phyloP scores from a whole-genome alignment of 1,140 invertebrate genomes.

The Papilio aristodemus region DNA sequence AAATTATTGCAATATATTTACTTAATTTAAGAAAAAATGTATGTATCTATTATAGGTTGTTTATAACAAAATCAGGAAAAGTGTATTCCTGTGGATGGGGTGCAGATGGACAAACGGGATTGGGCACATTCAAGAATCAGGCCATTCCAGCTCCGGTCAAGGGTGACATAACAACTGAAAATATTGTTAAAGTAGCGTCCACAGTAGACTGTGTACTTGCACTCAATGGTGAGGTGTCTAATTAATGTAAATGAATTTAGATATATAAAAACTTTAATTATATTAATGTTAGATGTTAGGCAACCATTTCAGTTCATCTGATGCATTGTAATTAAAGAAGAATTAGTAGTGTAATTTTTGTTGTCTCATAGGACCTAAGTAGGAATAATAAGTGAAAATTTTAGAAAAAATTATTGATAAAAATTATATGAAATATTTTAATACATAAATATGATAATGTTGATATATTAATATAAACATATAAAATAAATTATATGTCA shows the following conservation, averaged over 20 bases:
- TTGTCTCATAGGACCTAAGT: too few relatives aligned
- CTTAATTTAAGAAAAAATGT: background rate
- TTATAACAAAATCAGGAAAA: conserved; percentile 89
- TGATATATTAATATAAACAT: too few relatives aligned
- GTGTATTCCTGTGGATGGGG: conserved; percentile 96
- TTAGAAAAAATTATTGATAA: too few relatives aligned
- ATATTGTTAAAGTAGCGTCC: conserved; percentile 90
- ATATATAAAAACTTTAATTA: too few relatives aligned
- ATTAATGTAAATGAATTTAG: background rate
- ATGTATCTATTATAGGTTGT: conserved; percentile 83
- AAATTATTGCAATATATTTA: background rate
- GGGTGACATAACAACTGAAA: conserved; percentile 92
- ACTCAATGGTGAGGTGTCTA: conserved; percentile 85
- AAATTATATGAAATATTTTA: too few relatives aligned
- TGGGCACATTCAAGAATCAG: conserved; percentile 85
- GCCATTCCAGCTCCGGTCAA: conserved; percentile 82
- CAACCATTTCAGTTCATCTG: too few relatives aligned
- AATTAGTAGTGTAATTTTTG: too few relatives aligned
- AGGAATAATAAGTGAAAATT: too few relatives aligned
- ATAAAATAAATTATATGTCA: too few relatives aligned
- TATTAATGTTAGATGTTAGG: too few relatives aligned
- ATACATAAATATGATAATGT: too few relatives aligned
- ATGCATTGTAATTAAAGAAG: too few relatives aligned
- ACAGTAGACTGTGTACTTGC: conserved; percentile 94
- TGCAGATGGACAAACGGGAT: conserved; percentile 96